Percentiles rank a stretch among this genome's conserved stretches.
phyloP scores from a whole-genome alignment of 2,113 vertebrate species.

The Albula glossodonta region DNA sequence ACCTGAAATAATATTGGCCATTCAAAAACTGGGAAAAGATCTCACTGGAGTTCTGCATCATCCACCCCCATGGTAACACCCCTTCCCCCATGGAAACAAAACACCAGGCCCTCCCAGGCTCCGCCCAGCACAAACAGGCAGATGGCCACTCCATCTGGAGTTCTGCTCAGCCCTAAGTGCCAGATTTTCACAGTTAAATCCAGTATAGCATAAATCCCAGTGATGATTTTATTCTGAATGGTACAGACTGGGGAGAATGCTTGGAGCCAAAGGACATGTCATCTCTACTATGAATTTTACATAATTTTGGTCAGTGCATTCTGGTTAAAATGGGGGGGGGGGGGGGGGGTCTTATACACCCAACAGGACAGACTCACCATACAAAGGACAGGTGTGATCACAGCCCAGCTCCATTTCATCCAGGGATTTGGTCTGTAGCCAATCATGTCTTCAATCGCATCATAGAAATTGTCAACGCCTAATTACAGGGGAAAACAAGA shows the following conservation, averaged over 20 bases:
- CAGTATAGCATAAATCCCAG: constrained; percentile 11
- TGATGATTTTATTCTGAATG: background rate
- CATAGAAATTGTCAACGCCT: constrained; percentile 98
- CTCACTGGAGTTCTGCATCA: background rate
- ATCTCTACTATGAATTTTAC: background rate
- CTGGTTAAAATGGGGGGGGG: background rate
- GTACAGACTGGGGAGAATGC: background rate
- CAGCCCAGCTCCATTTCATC: constrained; percentile 99
- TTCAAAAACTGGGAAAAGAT: background rate
- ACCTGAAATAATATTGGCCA: background rate
- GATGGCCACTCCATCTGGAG: constrained; percentile 43
- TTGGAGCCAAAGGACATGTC: background rate
- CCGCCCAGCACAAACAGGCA: constrained; percentile 30
- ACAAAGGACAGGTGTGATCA: constrained; percentile 91
- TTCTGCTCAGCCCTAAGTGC: constrained; percentile 8
- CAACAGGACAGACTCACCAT: constrained; percentile 70
- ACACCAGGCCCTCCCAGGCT: constrained; percentile 23
- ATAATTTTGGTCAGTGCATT: background rate
- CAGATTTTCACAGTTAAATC: constrained; percentile 36
- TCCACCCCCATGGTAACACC: background rate
- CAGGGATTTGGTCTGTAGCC: constrained; percentile 96
- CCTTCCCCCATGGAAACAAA: constrained; percentile 20
- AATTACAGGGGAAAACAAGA: constrained; percentile 9
- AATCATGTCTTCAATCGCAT: constrained; percentile 98
- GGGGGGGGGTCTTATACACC: background rate